Conservation (phyloP, 2,888 invertebrate genomes). For the Drosophila pseudotalamancana region DNA sequence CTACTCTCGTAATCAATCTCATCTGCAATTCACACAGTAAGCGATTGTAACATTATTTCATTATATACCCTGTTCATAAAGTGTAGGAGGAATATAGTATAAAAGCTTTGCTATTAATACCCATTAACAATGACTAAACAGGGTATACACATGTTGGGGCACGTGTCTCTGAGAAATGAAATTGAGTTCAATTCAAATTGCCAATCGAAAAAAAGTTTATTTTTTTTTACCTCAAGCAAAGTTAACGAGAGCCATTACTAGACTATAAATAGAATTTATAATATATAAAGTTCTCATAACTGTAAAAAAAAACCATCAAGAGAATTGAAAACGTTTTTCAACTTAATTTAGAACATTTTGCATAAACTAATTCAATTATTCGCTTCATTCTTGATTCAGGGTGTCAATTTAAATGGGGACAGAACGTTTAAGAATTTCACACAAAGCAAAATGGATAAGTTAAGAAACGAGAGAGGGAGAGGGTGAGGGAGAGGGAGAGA, state of each 20-base stretch:
- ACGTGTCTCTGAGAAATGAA: too few species aligned
- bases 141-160: too few species aligned
- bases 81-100: not conserved
- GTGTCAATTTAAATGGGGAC: slow-evolving; percentile 3
- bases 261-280: too few species aligned
- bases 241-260: too few species aligned
- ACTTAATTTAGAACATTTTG: slow-evolving; percentile 2
- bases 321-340: not conserved
- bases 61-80: not conserved
- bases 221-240: too few species aligned
- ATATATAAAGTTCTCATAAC: too few species aligned
- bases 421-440: not conserved
- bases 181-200: too few species aligned
- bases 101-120: too few species aligned
- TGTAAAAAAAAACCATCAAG: not conserved
- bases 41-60: slow-evolving; percentile 7
- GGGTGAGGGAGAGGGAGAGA: not conserved
- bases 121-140: too few species aligned
- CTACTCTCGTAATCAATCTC: too few species aligned
- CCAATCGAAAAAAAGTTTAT: too few species aligned
- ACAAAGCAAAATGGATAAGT: not conserved
- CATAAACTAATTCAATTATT: slow-evolving; percentile 10
- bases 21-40: slow-evolving; percentile 8
- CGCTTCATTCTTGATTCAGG: not conserved
- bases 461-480: not conserved